Percentiles rank a stretch among this genome's conserved stretches.
Evolutionary conservation across 2,797 vertebrate species (phyloP).

Genomic region (Nasua narica): DNA sequence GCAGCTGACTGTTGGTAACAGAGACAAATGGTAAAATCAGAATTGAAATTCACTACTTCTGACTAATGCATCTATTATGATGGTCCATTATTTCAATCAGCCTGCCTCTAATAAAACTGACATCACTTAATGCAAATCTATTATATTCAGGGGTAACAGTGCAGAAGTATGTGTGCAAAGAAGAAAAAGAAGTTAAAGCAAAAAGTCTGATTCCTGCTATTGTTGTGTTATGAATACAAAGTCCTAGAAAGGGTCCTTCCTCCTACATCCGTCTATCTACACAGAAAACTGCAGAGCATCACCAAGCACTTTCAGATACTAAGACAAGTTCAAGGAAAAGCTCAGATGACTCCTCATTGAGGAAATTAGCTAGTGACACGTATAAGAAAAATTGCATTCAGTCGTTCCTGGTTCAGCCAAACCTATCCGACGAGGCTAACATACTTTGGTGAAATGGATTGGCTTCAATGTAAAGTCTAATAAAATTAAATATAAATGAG

Average conservation of each 20-base stretch:
- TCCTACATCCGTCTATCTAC: neutral
- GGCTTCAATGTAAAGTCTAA: constrained; percentile 71
- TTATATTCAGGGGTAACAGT: neutral
- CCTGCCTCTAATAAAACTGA: neutral
- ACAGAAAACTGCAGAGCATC: neutral
- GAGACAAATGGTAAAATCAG: constrained; percentile 25
- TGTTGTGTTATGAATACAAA: neutral
- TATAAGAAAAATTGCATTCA: constrained; percentile 43
- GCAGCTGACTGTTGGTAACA: neutral
- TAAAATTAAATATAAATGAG: constrained; percentile 77
- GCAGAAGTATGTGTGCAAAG: neutral
- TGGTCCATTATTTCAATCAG: constrained; percentile 24
- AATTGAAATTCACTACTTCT: neutral
- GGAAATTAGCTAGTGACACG: constrained; percentile 28
- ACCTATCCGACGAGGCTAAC: constrained; percentile 63
- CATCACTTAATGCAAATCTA: constrained; percentile 15
- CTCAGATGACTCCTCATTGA: neutral
- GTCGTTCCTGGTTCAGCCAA: constrained; percentile 59
- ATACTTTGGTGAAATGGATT: constrained; percentile 47
- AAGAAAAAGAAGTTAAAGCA: neutral
- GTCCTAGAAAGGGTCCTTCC: neutral
- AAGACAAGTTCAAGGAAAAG: neutral
- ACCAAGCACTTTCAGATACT: neutral
- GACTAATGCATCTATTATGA: neutral
- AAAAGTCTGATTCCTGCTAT: neutral